phyloP scores from a whole-genome alignment of 2,888 invertebrate genomes.

The Endomychus coccineus region DNA sequence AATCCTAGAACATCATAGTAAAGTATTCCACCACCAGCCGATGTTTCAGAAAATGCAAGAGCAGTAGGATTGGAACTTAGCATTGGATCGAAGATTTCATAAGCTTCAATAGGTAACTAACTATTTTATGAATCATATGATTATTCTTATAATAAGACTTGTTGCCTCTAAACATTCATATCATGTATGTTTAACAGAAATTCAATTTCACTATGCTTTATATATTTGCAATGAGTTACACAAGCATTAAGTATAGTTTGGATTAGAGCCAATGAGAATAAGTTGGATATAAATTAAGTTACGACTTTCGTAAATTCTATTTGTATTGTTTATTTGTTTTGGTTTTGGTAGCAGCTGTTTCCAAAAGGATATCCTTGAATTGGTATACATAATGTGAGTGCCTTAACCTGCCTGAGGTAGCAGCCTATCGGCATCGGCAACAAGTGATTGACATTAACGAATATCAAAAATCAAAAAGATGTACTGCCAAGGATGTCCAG shows the following conservation, averaged over 20 bases:
- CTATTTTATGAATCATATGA: slow-evolving; percentile 5
- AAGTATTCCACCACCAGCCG: too few relatives aligned
- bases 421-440: slow-evolving; percentile 98
- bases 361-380: slow-evolving; percentile 96
- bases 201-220: too few relatives aligned
- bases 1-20: too few relatives aligned
- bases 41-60: slow-evolving; percentile 92
- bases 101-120: slow-evolving; percentile 80
- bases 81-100: slow-evolving; percentile 93
- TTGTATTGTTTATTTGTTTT: slow-evolving; percentile 34
- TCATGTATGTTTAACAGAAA: too few relatives aligned
- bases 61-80: slow-evolving; percentile 92
- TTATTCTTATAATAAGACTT: neutral
- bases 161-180: too few relatives aligned
- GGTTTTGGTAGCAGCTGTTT: slow-evolving; percentile 99
- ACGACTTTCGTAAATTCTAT: too few relatives aligned
- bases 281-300: too few relatives aligned
- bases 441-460: slow-evolving; percentile 96
- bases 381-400: slow-evolving; percentile 96
- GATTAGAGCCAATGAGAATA: too few relatives aligned
- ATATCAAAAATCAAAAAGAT: slow-evolving; percentile 90
- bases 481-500: slow-evolving; percentile 81
- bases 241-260: too few relatives aligned
- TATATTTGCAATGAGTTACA: too few relatives aligned
- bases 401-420: slow-evolving; percentile 90